Base-by-base conservation (phyloP, 2,888 invertebrate species). In the Patella caerulea region DNA sequence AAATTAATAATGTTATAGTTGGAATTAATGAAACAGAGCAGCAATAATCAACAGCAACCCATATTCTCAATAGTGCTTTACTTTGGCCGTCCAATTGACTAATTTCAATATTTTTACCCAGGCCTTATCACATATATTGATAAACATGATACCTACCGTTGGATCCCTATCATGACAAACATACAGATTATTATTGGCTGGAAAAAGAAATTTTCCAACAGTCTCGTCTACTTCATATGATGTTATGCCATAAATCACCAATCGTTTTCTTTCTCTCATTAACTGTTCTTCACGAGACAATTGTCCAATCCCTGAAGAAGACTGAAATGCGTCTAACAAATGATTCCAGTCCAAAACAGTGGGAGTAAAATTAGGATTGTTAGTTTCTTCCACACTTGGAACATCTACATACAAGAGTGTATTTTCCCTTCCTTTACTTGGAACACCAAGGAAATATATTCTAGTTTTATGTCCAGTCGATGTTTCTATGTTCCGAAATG, bases 241-340 rank as follows among this genome's bases (percentile, higher is more conserved):
- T 0, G 97, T 97, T 78, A 98, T 98, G 34, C 98, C 91, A 95
- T 96, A 97, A 0, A 96, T 96, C 0, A 97, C 95, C 70, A 97
- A 94, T 76, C 98, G 94, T 92, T 98, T 97, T 52, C 98, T 93
- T 91, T 98, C 98, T 93, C 97, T 95, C 80, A 97, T 93, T 75
- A 98, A 92, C 91, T 97, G 97, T 90, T 98, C 97, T 90, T 98
- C 98, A 56, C 96, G 93, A 0, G 96, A 96, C 77, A 93, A 95
- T 94, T 88, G 94, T 19, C 84, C 85, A 54, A 94, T 94, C 1
- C 81, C 77, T 90, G 94, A 94, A 87, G 94, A 95, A 0, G 95
- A 95, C 90, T 84, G 83, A 75, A 88, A 85, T 1, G 84, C 80
- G 72, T 97, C 97, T 80, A 97, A 94, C 45, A 97, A 93, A 3